Percentiles rank a stretch among this genome's conserved stretches.
phyloP scores from a whole-genome alignment of 2,797 vertebrate species.

The Psittacula derbiana region DNA sequence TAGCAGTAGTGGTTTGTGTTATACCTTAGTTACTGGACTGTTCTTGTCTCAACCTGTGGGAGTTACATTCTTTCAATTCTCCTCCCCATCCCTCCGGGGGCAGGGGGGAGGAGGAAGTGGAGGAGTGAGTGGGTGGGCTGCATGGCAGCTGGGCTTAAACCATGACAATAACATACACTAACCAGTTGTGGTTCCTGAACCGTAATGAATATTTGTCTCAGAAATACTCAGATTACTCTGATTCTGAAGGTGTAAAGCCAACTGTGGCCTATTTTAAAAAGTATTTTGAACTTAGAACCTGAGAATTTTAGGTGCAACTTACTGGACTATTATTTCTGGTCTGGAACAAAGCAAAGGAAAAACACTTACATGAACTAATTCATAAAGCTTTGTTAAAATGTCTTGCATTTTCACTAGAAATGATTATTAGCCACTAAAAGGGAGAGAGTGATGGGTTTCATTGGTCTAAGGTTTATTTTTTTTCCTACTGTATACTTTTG shows the following conservation, averaged over 20 bases:
- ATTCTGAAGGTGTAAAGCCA: not conserved
- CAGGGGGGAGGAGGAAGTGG: too few relatives aligned
- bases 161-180: not conserved
- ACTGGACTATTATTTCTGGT: not conserved
- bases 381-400: not conserved
- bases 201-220: not conserved
- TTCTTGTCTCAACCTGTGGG: too few relatives aligned
- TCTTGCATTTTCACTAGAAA: not conserved
- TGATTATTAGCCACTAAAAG: not conserved
- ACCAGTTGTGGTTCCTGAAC: not conserved
- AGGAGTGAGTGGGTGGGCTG: too few relatives aligned
- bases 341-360: not conserved
- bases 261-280: not conserved
- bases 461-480: not conserved
- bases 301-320: not conserved
- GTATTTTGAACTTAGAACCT: not conserved
- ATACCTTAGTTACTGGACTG: too few relatives aligned
- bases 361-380: not conserved
- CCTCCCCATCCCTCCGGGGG: too few relatives aligned
- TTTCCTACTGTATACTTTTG: not conserved
- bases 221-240: not conserved
- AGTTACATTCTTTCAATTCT: too few relatives aligned
- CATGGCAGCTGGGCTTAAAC: too few relatives aligned
- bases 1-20: too few relatives aligned
- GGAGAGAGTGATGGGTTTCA: not conserved